Evolutionary conservation across 2,888 invertebrate genomes (phyloP).

Genomic region (Galeopsomyia nigrocyanea): DNA sequence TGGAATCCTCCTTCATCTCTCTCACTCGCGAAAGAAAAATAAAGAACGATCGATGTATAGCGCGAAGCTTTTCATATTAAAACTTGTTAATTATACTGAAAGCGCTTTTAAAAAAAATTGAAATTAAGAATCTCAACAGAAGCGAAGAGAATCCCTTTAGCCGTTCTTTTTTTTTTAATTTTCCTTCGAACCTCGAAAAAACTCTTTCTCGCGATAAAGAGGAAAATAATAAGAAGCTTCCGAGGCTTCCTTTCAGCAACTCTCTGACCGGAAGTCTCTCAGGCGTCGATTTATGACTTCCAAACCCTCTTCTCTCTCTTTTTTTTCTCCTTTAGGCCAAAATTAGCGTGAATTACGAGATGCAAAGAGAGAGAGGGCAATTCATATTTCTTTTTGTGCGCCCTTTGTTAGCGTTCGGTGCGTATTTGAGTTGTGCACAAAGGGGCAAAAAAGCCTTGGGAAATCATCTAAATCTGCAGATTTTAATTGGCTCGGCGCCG

Average conservation of each 20-base stretch:
- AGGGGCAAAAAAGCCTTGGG: too few relatives aligned
- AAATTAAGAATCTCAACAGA: too few relatives aligned
- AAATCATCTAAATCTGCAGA: too few relatives aligned
- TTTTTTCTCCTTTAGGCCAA: conserved; percentile 15
- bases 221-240: conserved; percentile 11
- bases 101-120: background rate
- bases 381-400: too few relatives aligned
- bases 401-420: too few relatives aligned
- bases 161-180: too few relatives aligned
- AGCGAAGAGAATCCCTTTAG: too few relatives aligned
- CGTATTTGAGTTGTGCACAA: too few relatives aligned
- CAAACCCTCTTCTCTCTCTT: conserved; percentile 11
- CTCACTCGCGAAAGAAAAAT: too few relatives aligned
- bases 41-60: background rate
- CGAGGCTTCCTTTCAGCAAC: conserved; percentile 41
- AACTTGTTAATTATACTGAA: conserved; percentile 9
- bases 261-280: conserved; percentile 58
- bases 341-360: conserved; percentile 62
- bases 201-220: conserved; percentile 49
- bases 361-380: background rate
- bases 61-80: conserved; percentile 24
- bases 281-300: conserved; percentile 62
- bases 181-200: background rate
- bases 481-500: too few relatives aligned
- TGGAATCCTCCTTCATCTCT: background rate